Evolutionary conservation across 2,888 invertebrate genomes (phyloP).

Genomic region (Pollenia angustigena): DNA sequence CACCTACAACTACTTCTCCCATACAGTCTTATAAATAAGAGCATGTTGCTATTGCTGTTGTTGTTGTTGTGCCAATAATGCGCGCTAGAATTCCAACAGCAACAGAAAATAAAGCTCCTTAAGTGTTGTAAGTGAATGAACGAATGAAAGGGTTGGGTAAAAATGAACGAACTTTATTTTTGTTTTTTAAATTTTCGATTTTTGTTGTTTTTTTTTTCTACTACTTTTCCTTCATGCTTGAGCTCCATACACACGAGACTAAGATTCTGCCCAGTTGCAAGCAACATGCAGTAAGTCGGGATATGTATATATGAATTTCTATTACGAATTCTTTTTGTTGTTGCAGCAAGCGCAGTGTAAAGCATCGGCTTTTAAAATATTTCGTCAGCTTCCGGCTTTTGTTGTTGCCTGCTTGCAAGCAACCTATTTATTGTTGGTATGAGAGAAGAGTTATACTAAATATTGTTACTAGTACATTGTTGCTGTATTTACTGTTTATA

Average conservation of each 20-base stretch:
- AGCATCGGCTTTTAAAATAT: slow-evolving; percentile 80
- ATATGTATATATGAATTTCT: slow-evolving; percentile 34
- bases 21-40: slow-evolving; percentile 23
- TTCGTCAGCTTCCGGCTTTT: slow-evolving; percentile 81
- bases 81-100: slow-evolving; percentile 63
- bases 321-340: slow-evolving; percentile 52
- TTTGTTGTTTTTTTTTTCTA: slow-evolving; percentile 8
- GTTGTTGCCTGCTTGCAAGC: slow-evolving; percentile 38
- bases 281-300: slow-evolving; percentile 28
- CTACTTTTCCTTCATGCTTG: slow-evolving; percentile 6
- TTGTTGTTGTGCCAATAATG: slow-evolving; percentile 52
- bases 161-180: slow-evolving; percentile 29
- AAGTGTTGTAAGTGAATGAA: slow-evolving; percentile 61
- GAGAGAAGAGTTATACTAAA: slow-evolving; percentile 14
- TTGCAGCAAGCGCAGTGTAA: slow-evolving; percentile 73
- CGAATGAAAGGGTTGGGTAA: slow-evolving; percentile 68
- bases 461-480: slow-evolving; percentile 49
- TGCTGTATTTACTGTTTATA: slow-evolving; percentile 40
- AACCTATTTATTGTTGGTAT: slow-evolving; percentile 19
- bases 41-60: slow-evolving; percentile 20
- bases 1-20: slow-evolving; percentile 15
- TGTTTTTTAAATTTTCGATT: slow-evolving; percentile 16
- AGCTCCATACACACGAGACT: slow-evolving; percentile 49
- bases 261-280: slow-evolving; percentile 77
- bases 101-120: slow-evolving; percentile 45